phyloP scores from a whole-genome alignment of 2,888 invertebrate species.

The Ormia ochracea region DNA sequence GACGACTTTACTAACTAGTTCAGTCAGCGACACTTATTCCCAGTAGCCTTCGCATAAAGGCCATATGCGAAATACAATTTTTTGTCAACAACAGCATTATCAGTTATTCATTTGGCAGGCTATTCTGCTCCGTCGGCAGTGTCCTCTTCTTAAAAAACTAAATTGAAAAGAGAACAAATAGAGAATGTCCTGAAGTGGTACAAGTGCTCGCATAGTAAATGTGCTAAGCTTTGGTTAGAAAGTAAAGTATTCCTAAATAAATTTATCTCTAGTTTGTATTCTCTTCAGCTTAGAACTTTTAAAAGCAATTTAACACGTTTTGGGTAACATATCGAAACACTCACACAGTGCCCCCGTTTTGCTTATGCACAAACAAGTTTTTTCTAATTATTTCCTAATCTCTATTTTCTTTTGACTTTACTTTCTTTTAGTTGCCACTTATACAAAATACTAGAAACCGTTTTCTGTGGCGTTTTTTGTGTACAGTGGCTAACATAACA shows the following conservation, averaged over 20 bases:
- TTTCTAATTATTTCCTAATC: too few relatives aligned
- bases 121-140: neutral
- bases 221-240: neutral
- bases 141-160: neutral
- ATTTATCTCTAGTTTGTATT: neutral
- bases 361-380: neutral
- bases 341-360: neutral
- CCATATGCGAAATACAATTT: too few relatives aligned
- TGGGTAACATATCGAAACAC: slow-evolving; percentile 9
- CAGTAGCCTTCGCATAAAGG: too few relatives aligned
- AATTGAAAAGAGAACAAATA: neutral
- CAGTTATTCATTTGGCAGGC: neutral
- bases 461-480: too few relatives aligned
- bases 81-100: neutral
- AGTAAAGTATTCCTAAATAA: neutral
- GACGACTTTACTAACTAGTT: too few relatives aligned
- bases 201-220: neutral
- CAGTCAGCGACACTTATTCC: too few relatives aligned
- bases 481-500: too few relatives aligned
- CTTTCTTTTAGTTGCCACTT: too few relatives aligned
- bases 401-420: too few relatives aligned
- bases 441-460: too few relatives aligned
- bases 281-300: slow-evolving; percentile 27
- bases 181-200: neutral
- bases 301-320: slow-evolving; percentile 58